Percentiles rank a stretch among this genome's conserved stretches.
Evolutionary conservation across 30 jellyfish, hydroid and myxozoan species (phyloP).

Genomic region (Pseudorhiza aurosa): DNA sequence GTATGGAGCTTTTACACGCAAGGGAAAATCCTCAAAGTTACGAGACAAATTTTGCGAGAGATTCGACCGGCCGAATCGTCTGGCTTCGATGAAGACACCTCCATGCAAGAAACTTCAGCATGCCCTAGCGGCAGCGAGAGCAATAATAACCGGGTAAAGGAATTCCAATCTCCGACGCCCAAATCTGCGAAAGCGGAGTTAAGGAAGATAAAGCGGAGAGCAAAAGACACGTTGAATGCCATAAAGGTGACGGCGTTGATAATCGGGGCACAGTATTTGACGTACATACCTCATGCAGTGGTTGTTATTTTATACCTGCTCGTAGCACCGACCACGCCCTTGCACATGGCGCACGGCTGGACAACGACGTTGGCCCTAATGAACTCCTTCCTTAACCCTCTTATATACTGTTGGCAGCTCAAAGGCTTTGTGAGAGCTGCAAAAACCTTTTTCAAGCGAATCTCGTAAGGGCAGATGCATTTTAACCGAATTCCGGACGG

Average conservation of each 20-base stretch:
- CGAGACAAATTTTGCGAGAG: conserved; percentile 63
- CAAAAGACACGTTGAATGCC: conserved; percentile 50
- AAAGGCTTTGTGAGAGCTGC: conserved; percentile 69
- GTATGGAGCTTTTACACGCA: conserved; percentile 67
- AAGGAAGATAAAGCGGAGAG: conserved; percentile 42
- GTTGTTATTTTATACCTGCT: conserved; percentile 49
- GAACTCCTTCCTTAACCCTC: conserved; percentile 59
- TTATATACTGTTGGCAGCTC: conserved; percentile 71
- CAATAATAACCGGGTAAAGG: background rate
- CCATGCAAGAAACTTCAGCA: background rate
- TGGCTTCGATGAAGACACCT: background rate
- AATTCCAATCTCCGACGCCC: conserved; percentile 34
- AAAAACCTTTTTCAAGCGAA: background rate
- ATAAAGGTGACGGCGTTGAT: conserved; percentile 62
- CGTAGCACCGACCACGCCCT: conserved; percentile 51
- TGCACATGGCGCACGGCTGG: conserved; percentile 77
- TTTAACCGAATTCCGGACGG: too few species aligned
- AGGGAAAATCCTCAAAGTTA: conserved; percentile 48
- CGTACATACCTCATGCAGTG: conserved; percentile 60
- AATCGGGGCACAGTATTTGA: conserved; percentile 59
- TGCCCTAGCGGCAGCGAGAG: background rate
- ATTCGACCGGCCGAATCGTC: conserved; percentile 35
- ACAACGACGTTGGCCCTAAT: conserved; percentile 56
- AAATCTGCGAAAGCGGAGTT: conserved; percentile 44
- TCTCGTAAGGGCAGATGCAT: background rate